These are phyloP conservation scores for Alfaro cultratus DNA, from an alignment of 2,797 vertebrate genomes.

Conservation along the genomic window DNA sequence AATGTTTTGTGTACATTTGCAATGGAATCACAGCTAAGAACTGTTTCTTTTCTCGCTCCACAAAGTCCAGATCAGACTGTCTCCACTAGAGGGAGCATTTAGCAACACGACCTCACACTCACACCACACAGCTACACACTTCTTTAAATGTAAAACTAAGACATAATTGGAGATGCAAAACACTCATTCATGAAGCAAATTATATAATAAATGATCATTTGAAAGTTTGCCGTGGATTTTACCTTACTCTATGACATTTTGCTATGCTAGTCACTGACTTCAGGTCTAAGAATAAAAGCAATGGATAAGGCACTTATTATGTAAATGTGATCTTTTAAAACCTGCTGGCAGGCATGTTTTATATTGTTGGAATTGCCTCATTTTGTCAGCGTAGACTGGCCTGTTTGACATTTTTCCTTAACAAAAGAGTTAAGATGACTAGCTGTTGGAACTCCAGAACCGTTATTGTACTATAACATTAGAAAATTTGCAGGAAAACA, in stretches of 20 bases:
- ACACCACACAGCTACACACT: neutral
- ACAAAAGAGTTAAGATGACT: slow-evolving; percentile 31
- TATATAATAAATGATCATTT: neutral
- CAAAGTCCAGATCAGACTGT: neutral
- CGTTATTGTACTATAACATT: slow-evolving; percentile 34
- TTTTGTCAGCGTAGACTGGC: slow-evolving; percentile 9
- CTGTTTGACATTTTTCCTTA: slow-evolving; percentile 47
- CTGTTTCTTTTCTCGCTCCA: neutral
- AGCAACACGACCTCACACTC: no score
- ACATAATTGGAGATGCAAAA: slow-evolving; percentile 2
- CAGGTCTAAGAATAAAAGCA: slow-evolving; percentile 23
- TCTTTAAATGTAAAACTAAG: neutral
- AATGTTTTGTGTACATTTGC: no score
- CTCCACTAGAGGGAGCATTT: no score
- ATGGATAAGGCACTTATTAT: slow-evolving; percentile 49
- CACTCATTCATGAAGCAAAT: neutral
- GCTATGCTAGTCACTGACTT: slow-evolving; percentile 9
- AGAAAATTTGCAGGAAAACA: slow-evolving; percentile 35
- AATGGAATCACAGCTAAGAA: no score
- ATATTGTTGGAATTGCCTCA: slow-evolving; percentile 35
- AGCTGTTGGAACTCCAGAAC: slow-evolving; percentile 20
- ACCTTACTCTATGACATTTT: slow-evolving; percentile 3
- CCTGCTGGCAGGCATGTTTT: slow-evolving; percentile 35
- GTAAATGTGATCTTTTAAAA: slow-evolving; percentile 57
- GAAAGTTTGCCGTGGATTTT: neutral